Evolutionary conservation across 2,797 vertebrate species (phyloP), one percentile per base, ranked within the genome.

Genomic region (Bufotes viridis): DNA sequence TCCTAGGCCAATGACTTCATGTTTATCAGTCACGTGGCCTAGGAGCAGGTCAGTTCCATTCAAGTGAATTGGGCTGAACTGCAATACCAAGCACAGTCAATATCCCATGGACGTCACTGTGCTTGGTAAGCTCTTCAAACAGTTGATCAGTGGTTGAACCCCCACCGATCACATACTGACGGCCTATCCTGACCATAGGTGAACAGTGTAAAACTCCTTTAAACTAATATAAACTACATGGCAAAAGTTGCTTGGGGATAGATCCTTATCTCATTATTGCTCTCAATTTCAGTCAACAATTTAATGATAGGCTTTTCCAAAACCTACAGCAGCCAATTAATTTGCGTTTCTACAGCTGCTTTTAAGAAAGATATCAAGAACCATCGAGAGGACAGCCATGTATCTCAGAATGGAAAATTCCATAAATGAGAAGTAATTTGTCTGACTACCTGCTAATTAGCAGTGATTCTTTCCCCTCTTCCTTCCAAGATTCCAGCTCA

Each of bases 361-460:
- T 34, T 42, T 57, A 84, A 76, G 22, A 76, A 7, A 76, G 69
- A 82, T 75, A 34, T 87, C 80, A 82, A 55, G 18, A 74, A 74
- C 26, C 13, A 42, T 12, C 4, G 34, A 75, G 17, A 72, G 78
- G 86, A 75, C 78, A 58, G 78, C 57, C 65, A 9, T 5, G 63
- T 60, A 74, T 70, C 55, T 65, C 61, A 7, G 60, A 57, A 67
- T 86, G 60, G 26, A 67, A 78, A 55, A 79, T 53, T 78, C 76
- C 63, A 29, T 78, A 78, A 85, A 26, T 49, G 75, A 72, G 67
- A 51, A 81, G 85, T 81, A 26, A 57, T 87, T 42, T 67, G 60
- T 61, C 78, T 84, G 86, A 87, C 88, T 90, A 91, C 91, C 90
- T 91, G 91, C 88, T 92, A 92, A 92, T 93, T 91, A 92, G 74